Conservation (phyloP, 1,140 invertebrate species). For the Planococcus citri region DNA sequence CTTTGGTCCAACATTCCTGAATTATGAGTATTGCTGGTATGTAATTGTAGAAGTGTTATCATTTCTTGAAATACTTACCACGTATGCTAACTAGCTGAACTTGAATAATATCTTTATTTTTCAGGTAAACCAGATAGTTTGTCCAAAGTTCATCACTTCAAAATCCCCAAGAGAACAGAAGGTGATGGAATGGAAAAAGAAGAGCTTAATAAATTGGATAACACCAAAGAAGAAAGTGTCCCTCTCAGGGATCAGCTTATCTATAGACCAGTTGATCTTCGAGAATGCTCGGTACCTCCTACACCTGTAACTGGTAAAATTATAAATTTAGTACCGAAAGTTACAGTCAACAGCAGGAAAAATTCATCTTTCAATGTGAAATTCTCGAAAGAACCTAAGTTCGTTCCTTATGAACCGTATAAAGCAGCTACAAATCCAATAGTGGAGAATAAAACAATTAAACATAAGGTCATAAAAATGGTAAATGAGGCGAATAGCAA, state of each 20-base stretch:
- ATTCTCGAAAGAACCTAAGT: slow-evolving; percentile 54
- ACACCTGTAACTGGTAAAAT: background rate
- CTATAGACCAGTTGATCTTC: slow-evolving; percentile 17
- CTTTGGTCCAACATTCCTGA: background rate
- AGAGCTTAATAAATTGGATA: background rate
- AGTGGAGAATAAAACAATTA: slow-evolving; percentile 34
- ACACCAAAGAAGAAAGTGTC: background rate
- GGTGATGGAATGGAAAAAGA: slow-evolving; percentile 22
- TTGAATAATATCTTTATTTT: background rate
- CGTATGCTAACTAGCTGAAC: background rate
- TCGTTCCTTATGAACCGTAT: slow-evolving; percentile 79
- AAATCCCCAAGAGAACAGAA: slow-evolving; percentile 10
- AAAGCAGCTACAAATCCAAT: slow-evolving; percentile 71
- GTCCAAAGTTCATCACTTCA: slow-evolving; percentile 7
- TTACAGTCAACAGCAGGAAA: background rate
- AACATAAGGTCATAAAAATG: slow-evolving; percentile 32
- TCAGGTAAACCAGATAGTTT: background rate
- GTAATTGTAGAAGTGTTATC: background rate
- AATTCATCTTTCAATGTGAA: background rate
- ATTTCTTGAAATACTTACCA: background rate
- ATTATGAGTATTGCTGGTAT: background rate
- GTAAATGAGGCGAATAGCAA: slow-evolving; percentile 1
- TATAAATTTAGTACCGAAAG: background rate
- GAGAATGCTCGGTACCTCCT: slow-evolving; percentile 4
- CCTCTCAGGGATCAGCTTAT: slow-evolving; percentile 11